phyloP scores from a whole-genome alignment of 2,888 invertebrate genomes.

The Rotaria macrura region DNA sequence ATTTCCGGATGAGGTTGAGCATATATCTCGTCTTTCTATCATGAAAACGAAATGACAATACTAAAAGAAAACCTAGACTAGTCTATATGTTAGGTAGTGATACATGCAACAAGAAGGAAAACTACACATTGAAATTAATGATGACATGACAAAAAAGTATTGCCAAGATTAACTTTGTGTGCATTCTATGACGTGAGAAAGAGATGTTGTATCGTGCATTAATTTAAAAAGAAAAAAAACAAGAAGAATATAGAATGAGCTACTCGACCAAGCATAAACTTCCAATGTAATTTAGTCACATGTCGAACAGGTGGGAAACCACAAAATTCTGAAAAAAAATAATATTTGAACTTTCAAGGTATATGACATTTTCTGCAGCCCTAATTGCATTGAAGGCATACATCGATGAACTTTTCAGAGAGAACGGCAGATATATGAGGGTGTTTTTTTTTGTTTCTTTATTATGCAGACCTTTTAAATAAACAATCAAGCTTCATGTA shows the following conservation, averaged over 20 bases:
- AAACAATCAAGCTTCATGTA: neutral
- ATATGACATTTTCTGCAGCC: neutral
- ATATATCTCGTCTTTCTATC: too few species aligned
- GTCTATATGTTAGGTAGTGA: too few species aligned
- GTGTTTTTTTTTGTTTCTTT: neutral
- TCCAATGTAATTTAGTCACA: neutral
- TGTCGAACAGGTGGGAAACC: neutral
- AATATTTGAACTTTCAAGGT: neutral
- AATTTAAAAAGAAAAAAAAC: neutral
- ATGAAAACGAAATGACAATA: too few species aligned
- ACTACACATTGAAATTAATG: too few species aligned
- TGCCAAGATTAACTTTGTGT: too few species aligned
- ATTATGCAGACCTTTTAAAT: neutral
- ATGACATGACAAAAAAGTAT: too few species aligned
- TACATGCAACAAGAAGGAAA: too few species aligned
- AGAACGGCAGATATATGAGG: neutral
- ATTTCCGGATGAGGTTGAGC: neutral
- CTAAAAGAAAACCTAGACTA: too few species aligned
- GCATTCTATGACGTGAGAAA: too few species aligned
- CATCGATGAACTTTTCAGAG: neutral
- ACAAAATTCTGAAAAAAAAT: neutral
- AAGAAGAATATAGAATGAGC: neutral
- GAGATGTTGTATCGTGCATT: too few species aligned
- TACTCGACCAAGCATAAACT: neutral
- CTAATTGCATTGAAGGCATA: neutral